Evolutionary conservation across 2,113 vertebrate species (phyloP).

Genomic region (Amia ocellicauda): DNA sequence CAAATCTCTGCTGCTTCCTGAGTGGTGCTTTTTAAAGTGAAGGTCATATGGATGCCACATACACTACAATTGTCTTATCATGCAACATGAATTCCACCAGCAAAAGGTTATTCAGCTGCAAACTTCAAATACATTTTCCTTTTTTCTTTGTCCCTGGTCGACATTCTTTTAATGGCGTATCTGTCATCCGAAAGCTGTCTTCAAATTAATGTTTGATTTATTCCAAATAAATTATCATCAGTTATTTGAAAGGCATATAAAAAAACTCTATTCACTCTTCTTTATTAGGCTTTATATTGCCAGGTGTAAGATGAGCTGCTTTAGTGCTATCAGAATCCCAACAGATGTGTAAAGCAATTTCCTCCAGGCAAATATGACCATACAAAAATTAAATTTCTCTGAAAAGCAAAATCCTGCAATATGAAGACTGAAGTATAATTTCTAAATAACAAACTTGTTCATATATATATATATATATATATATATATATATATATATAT

Average conservation of each 20-base stretch:
- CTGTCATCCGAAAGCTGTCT: neutral
- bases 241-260: neutral
- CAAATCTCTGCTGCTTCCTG: neutral
- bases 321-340: neutral
- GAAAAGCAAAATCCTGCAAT: too few relatives aligned
- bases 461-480: too few relatives aligned
- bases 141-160: neutral
- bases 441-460: too few relatives aligned
- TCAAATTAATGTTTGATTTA: slow-evolving; percentile 5
- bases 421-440: too few relatives aligned
- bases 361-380: neutral
- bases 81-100: slow-evolving; percentile 10
- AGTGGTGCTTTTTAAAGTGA: neutral
- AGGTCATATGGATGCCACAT: slow-evolving; percentile 8
- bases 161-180: neutral
- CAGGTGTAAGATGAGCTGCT: neutral
- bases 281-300: neutral
- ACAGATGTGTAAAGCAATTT: neutral
- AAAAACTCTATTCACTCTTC: neutral
- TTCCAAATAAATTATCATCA: neutral
- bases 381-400: neutral
- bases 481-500: too few relatives aligned
- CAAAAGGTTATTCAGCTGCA: neutral
- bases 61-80: slow-evolving; percentile 10
- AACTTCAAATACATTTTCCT: slow-evolving; percentile 14